phyloP scores from a whole-genome alignment of 2,888 invertebrate species.

The Drosophila tanythrix region DNA sequence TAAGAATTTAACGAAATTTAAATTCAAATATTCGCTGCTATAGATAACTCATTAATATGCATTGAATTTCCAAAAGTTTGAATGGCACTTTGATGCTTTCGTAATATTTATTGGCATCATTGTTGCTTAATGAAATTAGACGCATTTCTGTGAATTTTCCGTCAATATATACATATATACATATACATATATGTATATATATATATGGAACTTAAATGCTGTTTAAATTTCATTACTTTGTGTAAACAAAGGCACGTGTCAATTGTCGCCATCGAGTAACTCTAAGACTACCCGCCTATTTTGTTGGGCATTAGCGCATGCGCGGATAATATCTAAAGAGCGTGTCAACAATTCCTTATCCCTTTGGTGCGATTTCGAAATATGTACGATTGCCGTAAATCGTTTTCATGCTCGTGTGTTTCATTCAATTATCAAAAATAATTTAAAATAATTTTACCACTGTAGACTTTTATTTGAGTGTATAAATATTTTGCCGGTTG shows the following conservation, averaged over 20 bases:
- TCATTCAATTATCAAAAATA: constrained; percentile 77
- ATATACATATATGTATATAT: not conserved
- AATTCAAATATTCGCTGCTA: constrained; percentile 24
- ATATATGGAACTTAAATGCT: constrained; percentile 40
- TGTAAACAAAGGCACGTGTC: constrained; percentile 76
- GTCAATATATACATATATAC: constrained; percentile 1
- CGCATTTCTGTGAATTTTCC: constrained; percentile 66
- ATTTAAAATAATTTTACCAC: constrained; percentile 72
- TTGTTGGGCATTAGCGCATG: constrained; percentile 53
- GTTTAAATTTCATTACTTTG: constrained; percentile 76
- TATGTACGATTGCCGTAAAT: constrained; percentile 60
- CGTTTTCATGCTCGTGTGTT: constrained; percentile 57
- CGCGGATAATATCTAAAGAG: constrained; percentile 70
- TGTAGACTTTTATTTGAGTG: constrained; percentile 16
- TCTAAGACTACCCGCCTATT: not conserved
- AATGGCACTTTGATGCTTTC: constrained; percentile 53
- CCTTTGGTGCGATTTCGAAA: constrained; percentile 34
- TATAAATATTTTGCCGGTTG: constrained; percentile 21
- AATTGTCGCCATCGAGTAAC: constrained; percentile 18
- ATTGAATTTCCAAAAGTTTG: constrained; percentile 60
- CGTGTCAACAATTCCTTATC: constrained; percentile 48
- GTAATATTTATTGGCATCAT: constrained; percentile 66
- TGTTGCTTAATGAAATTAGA: constrained; percentile 71
- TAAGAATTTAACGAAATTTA: constrained; percentile 24
- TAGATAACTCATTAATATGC: constrained; percentile 68